Base-by-base conservation (phyloP, 2,113 vertebrate genomes). In the Eulacestoma nigropectus region DNA sequence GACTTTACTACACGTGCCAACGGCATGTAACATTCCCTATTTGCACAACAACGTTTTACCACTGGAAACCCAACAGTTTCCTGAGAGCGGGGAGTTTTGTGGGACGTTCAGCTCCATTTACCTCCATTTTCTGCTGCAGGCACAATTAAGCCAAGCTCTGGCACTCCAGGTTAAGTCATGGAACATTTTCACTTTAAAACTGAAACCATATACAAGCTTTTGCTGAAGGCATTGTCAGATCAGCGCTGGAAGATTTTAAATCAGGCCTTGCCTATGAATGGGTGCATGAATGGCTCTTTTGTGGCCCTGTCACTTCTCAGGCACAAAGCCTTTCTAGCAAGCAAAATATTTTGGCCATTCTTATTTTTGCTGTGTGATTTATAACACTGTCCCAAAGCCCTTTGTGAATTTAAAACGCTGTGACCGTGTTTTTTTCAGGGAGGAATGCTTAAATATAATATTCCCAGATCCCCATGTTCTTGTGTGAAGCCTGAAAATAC, bases 151-250 rank as follows among this genome's bases (percentile, higher is more conserved):
- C 83, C 68, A 78, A 81, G 29, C 50, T 78, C 44, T 81, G 73
- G 41, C 64, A 82, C 73, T 79, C 78, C 0, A 7, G 35, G 47
- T 88, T 75, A 88, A 62, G 18, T 55, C 50, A 90, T 39, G 93
- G 70, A 94, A 90, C 25, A 73, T 90, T 93, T 91, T 86, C 67
- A 84, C 60, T 56, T 84, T 46, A 93, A 78, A 95, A 93, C 77
- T 64, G 84, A 75, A 74, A 70, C 84, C 70, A 76, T 35, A 59
- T 13, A 95, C 46, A 82, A 88, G 50, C 33, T 80, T 93, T 91
- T 92, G 60, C 73, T 87, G 95, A 76, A 96, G 94, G 80, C 75
- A 93, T 57, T 97, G 81, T 96, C 91, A 93, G 84, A 95, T 85
- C 67, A 93, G 55, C 47, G 41, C 32, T 74, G 69, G 84, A 94